Evolutionary conservation across 2,113 vertebrate genomes (phyloP).

Genomic region (Platysternon megacephalum): DNA sequence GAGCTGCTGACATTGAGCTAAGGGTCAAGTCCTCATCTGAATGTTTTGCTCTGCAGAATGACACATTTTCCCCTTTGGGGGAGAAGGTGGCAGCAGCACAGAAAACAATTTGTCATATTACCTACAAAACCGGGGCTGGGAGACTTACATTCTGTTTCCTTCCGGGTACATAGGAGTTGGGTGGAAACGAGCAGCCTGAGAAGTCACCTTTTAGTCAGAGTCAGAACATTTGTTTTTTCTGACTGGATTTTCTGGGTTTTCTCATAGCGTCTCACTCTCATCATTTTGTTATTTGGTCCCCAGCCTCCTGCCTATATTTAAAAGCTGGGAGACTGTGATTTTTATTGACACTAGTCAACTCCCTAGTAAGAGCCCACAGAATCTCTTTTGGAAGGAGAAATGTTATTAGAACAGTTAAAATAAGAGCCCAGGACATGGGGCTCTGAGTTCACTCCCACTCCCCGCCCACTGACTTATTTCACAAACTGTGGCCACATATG

Average conservation of each 20-base stretch:
- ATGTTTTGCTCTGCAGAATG: constrained; percentile 76
- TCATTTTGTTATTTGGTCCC: constrained; percentile 52
- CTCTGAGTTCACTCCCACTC: neutral
- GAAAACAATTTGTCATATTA: constrained; percentile 80
- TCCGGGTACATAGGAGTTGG: constrained; percentile 30
- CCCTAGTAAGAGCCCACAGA: constrained; percentile 31
- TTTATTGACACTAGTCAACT: constrained; percentile 46
- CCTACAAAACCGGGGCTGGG: constrained; percentile 65
- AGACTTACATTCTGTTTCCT: constrained; percentile 74
- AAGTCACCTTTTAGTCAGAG: constrained; percentile 42
- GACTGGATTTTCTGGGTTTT: neutral
- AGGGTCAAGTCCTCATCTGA: constrained; percentile 79
- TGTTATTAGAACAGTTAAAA: neutral
- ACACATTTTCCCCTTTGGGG: constrained; percentile 78
- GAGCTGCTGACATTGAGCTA: constrained; percentile 78
- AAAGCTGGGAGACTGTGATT: constrained; percentile 49
- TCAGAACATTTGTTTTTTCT: neutral
- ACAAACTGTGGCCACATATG: neutral
- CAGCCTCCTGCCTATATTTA: neutral
- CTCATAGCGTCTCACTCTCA: constrained; percentile 44
- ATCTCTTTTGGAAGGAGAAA: neutral
- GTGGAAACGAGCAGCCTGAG: constrained; percentile 31
- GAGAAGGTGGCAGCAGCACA: constrained; percentile 66
- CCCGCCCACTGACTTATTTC: neutral
- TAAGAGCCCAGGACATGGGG: neutral